Base-by-base conservation (phyloP, 1,140 invertebrate species). In the Harpegnathos saltator region DNA sequence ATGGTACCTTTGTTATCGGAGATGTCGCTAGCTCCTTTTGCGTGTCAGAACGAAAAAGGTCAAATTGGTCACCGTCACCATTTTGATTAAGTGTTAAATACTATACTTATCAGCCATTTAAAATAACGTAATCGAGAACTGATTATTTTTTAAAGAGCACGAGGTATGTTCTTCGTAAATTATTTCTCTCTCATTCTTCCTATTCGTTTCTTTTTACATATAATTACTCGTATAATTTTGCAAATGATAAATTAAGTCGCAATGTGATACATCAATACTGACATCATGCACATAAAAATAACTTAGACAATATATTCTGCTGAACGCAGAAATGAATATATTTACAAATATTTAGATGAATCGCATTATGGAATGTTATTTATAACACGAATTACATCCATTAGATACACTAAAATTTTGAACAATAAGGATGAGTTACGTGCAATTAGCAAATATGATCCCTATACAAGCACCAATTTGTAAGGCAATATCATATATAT, bases 11-110 rank as follows among this genome's bases (percentile, higher is more conserved):
- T 91, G 89, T 94, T 93, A 94, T 94, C 93, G 94, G 94, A 94
- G 93, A 94, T 93, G 94, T 94, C 91, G 93, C 93, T 93, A 94
- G 94, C 93, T 94, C 94, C 94, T 94, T 94, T 94, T 94, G 94
- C 93, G 93, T 94, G 93, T 94, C 93, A 94, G 93, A 94, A 94
- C 93, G 93, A 94, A 94, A 94, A 94, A 94, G 93, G 93, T 94
- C 93, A 94, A 94, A 94, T 94, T 94, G 93, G 93, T 94, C 93
- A 94, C 93, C 93, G 94, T 94, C 91, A 94, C 94, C 94, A 94
- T 94, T 94, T 93, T 92, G 87, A 92, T 92, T 91, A 89, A 90
- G 91, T 91, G 87, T 89, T 94, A 92, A 89, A 92, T 89, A 88
- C 91, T 93, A 93, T 89, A 92, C 86, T 85, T 91, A 92, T 90